phyloP scores from a whole-genome alignment of 2,797 vertebrate genomes.

The Steatocranus sp. region DNA sequence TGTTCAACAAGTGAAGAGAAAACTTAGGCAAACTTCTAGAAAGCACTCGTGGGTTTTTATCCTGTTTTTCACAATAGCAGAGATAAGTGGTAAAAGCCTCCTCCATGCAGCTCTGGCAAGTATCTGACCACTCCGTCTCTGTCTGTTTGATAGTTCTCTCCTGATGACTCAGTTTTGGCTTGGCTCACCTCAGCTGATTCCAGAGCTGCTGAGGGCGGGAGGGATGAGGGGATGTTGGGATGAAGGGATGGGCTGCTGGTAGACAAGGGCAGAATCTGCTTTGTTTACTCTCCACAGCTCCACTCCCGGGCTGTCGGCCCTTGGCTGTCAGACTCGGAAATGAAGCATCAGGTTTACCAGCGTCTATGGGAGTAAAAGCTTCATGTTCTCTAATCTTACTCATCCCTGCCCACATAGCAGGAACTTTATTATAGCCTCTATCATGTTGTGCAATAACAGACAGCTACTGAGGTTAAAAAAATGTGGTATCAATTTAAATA shows the following conservation, averaged over 20 bases:
- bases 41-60: constrained; percentile 14
- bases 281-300: constrained; percentile 57
- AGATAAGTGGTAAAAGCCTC: constrained; percentile 56
- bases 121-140: constrained; percentile 46
- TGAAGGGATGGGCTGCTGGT: constrained; percentile 3
- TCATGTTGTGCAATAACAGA: constrained; percentile 25
- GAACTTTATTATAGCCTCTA: constrained; percentile 33
- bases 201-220: constrained; percentile 48
- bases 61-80: constrained; percentile 30
- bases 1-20: constrained; percentile 6
- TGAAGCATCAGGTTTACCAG: constrained; percentile 40
- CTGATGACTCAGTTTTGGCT: constrained; percentile 60
- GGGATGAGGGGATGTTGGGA: constrained; percentile 44
- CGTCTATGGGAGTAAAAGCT: constrained; percentile 36
- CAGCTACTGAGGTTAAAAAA: constrained; percentile 40
- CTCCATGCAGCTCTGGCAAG: constrained; percentile 52
- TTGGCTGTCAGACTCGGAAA: constrained; percentile 56
- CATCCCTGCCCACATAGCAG: constrained; percentile 20
- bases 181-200: constrained; percentile 38
- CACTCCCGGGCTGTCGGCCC: constrained; percentile 34
- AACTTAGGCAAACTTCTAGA: constrained; percentile 23
- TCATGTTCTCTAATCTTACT: constrained; percentile 45
- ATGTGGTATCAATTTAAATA: constrained; percentile 41
- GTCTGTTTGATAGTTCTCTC: constrained; percentile 65
- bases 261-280: constrained; percentile 48